A percentile compares a stretch with the other conserved stretches of the same genome.
These are phyloP conservation scores for Henicopernis longicauda DNA, from an alignment of 2,113 vertebrate genomes.

Conservation along the genomic window DNA sequence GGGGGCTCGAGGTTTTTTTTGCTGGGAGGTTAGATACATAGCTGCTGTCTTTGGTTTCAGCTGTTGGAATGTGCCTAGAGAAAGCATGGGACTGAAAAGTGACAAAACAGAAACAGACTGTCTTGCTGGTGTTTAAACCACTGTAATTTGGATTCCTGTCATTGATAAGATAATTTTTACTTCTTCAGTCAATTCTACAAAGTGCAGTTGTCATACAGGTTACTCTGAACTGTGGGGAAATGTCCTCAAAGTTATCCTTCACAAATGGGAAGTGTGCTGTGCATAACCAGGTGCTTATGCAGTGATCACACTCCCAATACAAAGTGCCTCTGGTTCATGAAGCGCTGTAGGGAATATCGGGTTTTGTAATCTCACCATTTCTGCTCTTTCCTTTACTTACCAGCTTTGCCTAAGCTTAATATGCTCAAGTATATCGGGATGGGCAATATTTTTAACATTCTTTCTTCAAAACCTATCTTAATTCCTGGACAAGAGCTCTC, in stretches of 20 bases:
- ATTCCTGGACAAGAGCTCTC: neutral
- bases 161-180: neutral
- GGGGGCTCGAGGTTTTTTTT: neutral
- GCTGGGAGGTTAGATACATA: neutral
- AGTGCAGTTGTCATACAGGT: neutral
- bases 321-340: neutral
- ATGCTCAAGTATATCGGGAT: rapidly evolving
- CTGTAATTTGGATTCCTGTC: neutral
- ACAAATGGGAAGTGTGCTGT: neutral
- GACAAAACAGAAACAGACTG: neutral
- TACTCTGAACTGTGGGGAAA: neutral
- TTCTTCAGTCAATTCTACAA: neutral
- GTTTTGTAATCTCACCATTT: neutral
- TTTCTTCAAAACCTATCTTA: neutral
- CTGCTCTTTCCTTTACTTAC: neutral
- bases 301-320: neutral
- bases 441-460: neutral
- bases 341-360: neutral
- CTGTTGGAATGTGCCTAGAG: neutral
- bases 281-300: neutral
- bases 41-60: neutral
- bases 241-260: neutral
- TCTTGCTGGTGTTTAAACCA: neutral
- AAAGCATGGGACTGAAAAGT: neutral
- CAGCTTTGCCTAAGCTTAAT: neutral